phyloP scores from a whole-genome alignment of 2,797 vertebrate species.

The Premnoplex brunnescens region DNA sequence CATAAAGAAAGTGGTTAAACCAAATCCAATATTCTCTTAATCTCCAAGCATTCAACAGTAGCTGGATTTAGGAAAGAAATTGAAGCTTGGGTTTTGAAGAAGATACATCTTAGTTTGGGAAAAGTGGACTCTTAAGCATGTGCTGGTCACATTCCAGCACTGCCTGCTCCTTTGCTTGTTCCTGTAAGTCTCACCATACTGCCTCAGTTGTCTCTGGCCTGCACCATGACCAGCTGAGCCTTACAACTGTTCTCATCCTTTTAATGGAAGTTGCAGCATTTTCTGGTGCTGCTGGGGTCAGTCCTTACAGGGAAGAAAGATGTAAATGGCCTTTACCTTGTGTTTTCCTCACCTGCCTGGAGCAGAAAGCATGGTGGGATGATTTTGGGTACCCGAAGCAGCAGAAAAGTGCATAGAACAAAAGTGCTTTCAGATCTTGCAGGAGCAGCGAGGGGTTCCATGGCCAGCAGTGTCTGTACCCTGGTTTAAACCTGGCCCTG shows the following conservation, averaged over 20 bases:
- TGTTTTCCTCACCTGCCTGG: not conserved
- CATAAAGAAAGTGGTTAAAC: not conserved
- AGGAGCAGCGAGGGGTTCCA: not conserved
- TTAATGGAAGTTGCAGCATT: not conserved
- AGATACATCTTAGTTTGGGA: not conserved
- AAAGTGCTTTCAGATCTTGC: not conserved
- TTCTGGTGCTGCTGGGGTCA: not conserved
- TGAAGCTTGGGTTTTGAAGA: not conserved
- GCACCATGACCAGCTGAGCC: not conserved
- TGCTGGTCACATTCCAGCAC: not conserved
- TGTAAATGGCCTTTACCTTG: not conserved
- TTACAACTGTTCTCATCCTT: not conserved
- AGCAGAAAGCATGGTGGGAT: not conserved
- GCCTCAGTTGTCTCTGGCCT: not conserved
- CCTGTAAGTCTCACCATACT: not conserved
- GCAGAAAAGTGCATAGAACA: not conserved
- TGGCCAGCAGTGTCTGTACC: not conserved
- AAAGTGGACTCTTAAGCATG: not conserved
- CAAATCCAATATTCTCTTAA: not conserved
- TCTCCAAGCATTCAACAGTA: not conserved
- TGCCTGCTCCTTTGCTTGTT: not conserved
- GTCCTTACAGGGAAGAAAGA: not conserved
- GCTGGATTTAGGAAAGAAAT: not conserved
- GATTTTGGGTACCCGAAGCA: not conserved
- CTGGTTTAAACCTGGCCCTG: not conserved